phyloP scores from a whole-genome alignment of 2,888 invertebrate genomes.

The Dioctria rufipes region DNA sequence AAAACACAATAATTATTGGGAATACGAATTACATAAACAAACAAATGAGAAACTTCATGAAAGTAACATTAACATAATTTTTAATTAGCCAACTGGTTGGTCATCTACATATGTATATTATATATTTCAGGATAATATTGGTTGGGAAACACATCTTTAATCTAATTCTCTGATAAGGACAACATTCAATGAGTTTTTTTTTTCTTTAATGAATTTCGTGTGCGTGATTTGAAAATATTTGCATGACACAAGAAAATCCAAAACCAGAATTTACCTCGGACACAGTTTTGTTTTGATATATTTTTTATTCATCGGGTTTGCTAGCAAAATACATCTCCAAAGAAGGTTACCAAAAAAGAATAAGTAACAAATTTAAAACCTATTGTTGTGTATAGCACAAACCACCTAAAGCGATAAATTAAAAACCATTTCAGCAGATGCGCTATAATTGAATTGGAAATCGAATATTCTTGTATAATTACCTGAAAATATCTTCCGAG shows the following conservation, averaged over 20 bases:
- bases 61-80: too few species aligned
- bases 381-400: constrained; percentile 59
- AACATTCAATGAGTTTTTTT: constrained; percentile 17
- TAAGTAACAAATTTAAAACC: constrained; percentile 51
- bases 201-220: neutral
- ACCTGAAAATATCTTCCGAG: constrained; percentile 80
- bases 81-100: too few species aligned
- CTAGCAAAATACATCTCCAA: constrained; percentile 50
- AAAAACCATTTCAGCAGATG: constrained; percentile 36
- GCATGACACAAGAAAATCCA: neutral
- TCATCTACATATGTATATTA: too few species aligned
- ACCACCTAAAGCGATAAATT: constrained; percentile 55
- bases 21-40: too few species aligned
- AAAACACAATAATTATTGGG: too few species aligned
- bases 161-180: neutral
- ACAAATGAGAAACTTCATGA: too few species aligned
- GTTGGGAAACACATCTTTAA: too few species aligned
- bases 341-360: constrained; percentile 45
- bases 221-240: constrained; percentile 10
- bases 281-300: constrained; percentile 3
- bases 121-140: too few species aligned
- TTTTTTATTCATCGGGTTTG: constrained; percentile 46
- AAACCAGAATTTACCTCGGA: constrained; percentile 45
- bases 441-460: constrained; percentile 11
- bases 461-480: constrained; percentile 68